Conservation (phyloP, 2,113 vertebrate genomes). For the Xyliphius kryptos region DNA sequence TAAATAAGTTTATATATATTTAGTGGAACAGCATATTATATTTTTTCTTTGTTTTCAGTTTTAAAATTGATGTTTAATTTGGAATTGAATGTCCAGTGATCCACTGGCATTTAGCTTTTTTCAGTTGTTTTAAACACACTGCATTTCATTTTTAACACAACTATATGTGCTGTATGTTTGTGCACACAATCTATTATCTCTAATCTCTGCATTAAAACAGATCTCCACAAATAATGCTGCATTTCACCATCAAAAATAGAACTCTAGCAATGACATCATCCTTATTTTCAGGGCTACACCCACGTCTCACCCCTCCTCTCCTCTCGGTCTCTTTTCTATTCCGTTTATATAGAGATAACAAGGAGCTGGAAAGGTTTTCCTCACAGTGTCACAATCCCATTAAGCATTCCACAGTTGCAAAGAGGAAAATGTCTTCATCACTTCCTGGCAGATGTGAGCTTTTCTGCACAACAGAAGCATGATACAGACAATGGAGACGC, state of each 20-base stretch:
- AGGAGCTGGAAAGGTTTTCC: slow-evolving; percentile 32
- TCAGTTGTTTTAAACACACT: too few relatives aligned
- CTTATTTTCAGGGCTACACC: slow-evolving; percentile 18
- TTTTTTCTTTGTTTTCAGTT: too few relatives aligned
- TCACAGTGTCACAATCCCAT: slow-evolving; percentile 28
- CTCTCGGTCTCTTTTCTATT: slow-evolving; percentile 26
- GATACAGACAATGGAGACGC: not conserved
- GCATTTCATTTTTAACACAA: too few relatives aligned
- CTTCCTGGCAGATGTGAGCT: slow-evolving; percentile 37
- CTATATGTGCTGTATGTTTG: too few relatives aligned
- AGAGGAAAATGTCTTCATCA: slow-evolving; percentile 46
- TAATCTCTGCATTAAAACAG: too few relatives aligned
- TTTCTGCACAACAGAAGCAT: slow-evolving; percentile 28
- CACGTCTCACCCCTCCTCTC: slow-evolving; percentile 7
- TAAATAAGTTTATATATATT: too few relatives aligned
- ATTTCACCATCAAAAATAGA: slow-evolving; percentile 6
- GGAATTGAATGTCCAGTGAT: too few relatives aligned
- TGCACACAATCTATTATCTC: too few relatives aligned
- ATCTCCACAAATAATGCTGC: too few relatives aligned
- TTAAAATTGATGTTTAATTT: too few relatives aligned
- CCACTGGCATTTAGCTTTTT: too few relatives aligned
- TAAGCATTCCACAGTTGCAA: slow-evolving; percentile 26
- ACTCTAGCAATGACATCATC: slow-evolving; percentile 36
- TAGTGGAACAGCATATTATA: too few relatives aligned
- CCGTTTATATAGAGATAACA: slow-evolving; percentile 36